Evolutionary conservation across 2,113 vertebrate species (phyloP).

Genomic region (Tringa solitaria): DNA sequence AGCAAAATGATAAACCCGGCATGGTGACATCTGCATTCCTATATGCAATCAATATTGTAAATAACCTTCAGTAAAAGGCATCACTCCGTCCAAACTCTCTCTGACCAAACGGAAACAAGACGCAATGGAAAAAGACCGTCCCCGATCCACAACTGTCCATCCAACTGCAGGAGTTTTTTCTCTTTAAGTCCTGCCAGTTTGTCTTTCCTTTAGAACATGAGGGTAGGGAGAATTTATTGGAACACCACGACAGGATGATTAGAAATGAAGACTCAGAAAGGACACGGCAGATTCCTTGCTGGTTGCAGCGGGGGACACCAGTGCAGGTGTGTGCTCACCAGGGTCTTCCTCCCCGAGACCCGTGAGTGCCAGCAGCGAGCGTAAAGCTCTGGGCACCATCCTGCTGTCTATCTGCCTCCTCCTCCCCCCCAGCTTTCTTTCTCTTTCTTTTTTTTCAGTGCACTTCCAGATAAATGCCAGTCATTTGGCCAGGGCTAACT

Average conservation of each 20-base stretch:
- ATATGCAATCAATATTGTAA: neutral
- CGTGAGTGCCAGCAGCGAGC: constrained; percentile 68
- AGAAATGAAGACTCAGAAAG: neutral
- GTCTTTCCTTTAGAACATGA: neutral
- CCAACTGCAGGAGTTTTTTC: neutral
- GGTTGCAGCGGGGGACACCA: constrained; percentile 10
- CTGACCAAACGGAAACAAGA: neutral
- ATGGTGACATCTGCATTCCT: neutral
- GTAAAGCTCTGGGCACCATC: constrained; percentile 76
- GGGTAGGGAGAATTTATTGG: neutral
- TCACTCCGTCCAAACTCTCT: too few relatives aligned
- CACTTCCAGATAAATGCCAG: constrained; percentile 93
- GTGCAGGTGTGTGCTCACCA: constrained; percentile 72
- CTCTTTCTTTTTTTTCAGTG: constrained; percentile 3
- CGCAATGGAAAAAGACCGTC: neutral
- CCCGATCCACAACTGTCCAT: neutral
- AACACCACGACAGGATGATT: neutral
- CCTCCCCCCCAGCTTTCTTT: neutral
- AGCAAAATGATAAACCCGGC: neutral
- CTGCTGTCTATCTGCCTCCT: neutral
- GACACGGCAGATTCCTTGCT: neutral
- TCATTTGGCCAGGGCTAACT: constrained; percentile 88
- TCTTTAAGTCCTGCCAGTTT: neutral
- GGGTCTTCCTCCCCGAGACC: constrained; percentile 9
- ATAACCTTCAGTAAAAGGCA: neutral